Conservation (phyloP, 2,888 invertebrate species). For the Tenthredo mesomela region DNA sequence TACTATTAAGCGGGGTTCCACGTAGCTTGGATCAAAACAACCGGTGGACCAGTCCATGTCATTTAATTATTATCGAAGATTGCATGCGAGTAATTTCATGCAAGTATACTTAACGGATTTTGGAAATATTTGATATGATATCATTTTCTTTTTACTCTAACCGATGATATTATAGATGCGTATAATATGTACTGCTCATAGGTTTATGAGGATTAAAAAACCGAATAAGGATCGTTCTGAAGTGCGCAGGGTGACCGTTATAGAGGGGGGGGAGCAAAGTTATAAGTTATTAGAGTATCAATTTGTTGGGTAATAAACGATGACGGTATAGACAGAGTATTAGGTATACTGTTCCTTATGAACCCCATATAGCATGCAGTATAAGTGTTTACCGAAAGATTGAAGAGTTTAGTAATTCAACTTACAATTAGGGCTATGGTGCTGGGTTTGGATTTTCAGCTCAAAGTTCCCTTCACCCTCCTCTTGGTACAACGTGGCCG, state of each 20-base stretch:
- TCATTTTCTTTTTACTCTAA: neutral
- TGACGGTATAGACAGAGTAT: neutral
- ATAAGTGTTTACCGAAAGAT: constrained; percentile 9
- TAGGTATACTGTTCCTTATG: neutral
- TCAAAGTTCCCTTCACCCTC: neutral
- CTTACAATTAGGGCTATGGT: neutral
- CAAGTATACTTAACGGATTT: neutral
- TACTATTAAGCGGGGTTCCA: neutral
- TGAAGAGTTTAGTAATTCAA: constrained; percentile 11
- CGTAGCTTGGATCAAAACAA: neutral
- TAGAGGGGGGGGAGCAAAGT: neutral
- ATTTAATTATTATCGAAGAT: neutral
- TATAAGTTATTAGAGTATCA: neutral
- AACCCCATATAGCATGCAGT: neutral
- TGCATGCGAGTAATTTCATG: neutral
- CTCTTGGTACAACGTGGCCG: neutral
- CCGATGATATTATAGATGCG: too few relatives aligned
- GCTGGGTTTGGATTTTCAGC: neutral
- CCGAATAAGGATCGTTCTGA: neutral
- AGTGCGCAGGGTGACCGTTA: neutral
- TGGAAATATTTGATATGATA: neutral
- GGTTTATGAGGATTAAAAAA: neutral
- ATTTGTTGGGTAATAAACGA: neutral
- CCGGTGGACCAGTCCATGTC: neutral
- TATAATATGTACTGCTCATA: too few relatives aligned